These are phyloP conservation scores for Oscheius sp. DNA, from an alignment of 2,888 invertebrate species.

Conservation along the genomic window DNA sequence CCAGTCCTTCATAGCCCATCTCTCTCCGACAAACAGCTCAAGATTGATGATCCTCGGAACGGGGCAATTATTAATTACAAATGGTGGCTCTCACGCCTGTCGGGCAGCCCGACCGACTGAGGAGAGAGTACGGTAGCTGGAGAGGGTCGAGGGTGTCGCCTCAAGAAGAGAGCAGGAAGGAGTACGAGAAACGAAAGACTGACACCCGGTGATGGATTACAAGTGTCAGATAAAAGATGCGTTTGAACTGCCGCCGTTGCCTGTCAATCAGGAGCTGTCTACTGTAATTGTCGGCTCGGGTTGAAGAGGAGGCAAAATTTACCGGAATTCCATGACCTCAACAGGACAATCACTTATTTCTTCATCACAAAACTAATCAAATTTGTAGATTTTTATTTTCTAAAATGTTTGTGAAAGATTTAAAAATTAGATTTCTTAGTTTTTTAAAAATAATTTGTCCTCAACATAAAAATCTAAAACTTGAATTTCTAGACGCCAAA, in stretches of 20 bases:
- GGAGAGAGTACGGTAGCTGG: too few relatives aligned
- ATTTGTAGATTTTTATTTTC: too few relatives aligned
- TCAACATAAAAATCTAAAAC: too few relatives aligned
- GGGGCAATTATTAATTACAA: slow-evolving; percentile 29
- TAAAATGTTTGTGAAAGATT: too few relatives aligned
- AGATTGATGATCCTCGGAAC: slow-evolving; percentile 23
- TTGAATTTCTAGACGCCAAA: too few relatives aligned
- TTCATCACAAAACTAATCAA: too few relatives aligned
- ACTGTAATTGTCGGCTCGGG: slow-evolving; percentile 43
- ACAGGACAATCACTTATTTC: too few relatives aligned
- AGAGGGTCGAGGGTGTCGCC: too few relatives aligned
- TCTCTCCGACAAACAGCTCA: slow-evolving; percentile 24
- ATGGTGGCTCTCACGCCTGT: slow-evolving; percentile 20
- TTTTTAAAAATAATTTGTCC: too few relatives aligned
- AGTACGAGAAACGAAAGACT: neutral
- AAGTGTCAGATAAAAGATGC: slow-evolving; percentile 43
- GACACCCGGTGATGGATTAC: slow-evolving; percentile 39
- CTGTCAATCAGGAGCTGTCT: slow-evolving; percentile 35
- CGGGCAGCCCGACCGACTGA: slow-evolving; percentile 5
- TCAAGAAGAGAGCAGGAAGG: slow-evolving; percentile 12
- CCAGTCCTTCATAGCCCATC: neutral
- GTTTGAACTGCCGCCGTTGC: slow-evolving; percentile 42
- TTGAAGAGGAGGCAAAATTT: too few relatives aligned
- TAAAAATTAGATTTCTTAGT: too few relatives aligned
- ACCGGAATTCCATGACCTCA: too few relatives aligned